Evolutionary conservation across 2,888 invertebrate species (phyloP), one percentile per base, ranked within the genome.

Genomic region (Thelaira solivaga): DNA sequence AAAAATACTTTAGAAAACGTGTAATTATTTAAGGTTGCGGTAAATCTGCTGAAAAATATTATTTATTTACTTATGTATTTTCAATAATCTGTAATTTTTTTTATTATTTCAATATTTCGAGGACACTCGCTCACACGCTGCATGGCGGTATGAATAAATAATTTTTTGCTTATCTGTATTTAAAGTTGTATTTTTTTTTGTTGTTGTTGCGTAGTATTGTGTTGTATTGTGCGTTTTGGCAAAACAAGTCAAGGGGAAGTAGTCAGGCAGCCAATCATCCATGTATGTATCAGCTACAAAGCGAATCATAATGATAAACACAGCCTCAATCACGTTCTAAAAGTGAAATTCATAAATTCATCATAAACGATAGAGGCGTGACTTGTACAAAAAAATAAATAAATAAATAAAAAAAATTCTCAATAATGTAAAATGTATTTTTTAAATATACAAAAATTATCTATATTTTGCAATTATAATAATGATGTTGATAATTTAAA

Each of bases 311-410:
- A 74, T 67, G 61, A 67, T 74, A 53, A 74, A 74, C 59, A 51
- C 67, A 74, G 73, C 78, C 78, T 78, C 78, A 78, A 78, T 78
- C 78, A 78, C 78, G 78, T 78, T 67, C 65, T 57, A 45, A n/a
- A 45, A 68, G 68, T 62, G 64, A 73, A 74, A 74, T 74, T 62
- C 77, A 73, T 76, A 72, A 76, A 72, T 72, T 77, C 62, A 73
- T 77, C 57, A 73, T 53, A 53, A 67, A 67, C 64, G 67, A 26
- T 53, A 62, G 71, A 74, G 67, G 74, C 74, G 74, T 74, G 74
- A 74, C 67, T 61, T 49, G n/a, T n/a, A n/a, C 49, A 41, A 31
- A 65, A 57, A 65, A 36, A 39, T 39, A 39, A 65, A 73, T 49
- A 64, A 26, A 26, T 6, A 5, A 31, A 55, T 22, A 43, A 22